These are phyloP conservation scores for Grapholita molesta DNA, from an alignment of 1,140 invertebrate genomes.

Conservation along the genomic window DNA sequence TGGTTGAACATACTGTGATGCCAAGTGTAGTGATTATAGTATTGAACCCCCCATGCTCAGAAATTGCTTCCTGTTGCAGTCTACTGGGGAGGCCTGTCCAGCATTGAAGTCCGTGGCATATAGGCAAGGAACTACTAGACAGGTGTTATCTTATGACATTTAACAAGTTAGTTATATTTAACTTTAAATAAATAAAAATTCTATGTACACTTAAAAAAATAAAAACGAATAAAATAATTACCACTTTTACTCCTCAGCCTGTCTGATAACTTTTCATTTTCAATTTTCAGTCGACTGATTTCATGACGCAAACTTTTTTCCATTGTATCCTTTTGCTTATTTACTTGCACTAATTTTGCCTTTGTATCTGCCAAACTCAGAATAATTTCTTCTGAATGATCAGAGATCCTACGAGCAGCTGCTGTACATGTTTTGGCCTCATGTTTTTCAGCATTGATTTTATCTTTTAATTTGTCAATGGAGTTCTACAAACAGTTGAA, in stretches of 20 bases:
- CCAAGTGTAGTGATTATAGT: too few relatives aligned
- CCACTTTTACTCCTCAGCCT: slow-evolving; percentile 53
- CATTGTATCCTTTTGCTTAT: slow-evolving; percentile 60
- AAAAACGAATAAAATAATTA: slow-evolving; percentile 33
- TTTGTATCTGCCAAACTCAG: slow-evolving; percentile 47
- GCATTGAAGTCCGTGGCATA: too few relatives aligned
- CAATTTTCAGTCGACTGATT: slow-evolving; percentile 49
- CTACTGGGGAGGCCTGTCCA: too few relatives aligned
- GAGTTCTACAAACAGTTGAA: slow-evolving; percentile 32
- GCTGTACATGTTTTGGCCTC: slow-evolving; percentile 64
- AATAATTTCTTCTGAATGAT: slow-evolving; percentile 53
- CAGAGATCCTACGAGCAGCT: slow-evolving; percentile 59
- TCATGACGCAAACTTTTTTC: slow-evolving; percentile 58
- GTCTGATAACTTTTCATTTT: slow-evolving; percentile 61
- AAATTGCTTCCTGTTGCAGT: too few relatives aligned
- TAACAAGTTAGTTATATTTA: too few relatives aligned
- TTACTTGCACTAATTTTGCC: slow-evolving; percentile 47
- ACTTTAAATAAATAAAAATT: too few relatives aligned
- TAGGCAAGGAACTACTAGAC: too few relatives aligned
- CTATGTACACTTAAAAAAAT: too few relatives aligned
- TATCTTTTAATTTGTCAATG: slow-evolving; percentile 49
- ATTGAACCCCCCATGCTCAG: too few relatives aligned
- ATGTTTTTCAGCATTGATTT: slow-evolving; percentile 57
- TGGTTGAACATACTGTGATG: too few relatives aligned
- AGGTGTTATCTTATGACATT: too few relatives aligned